phyloP scores from a whole-genome alignment of 2,113 vertebrate genomes.

The Peromyscus polionotus region DNA sequence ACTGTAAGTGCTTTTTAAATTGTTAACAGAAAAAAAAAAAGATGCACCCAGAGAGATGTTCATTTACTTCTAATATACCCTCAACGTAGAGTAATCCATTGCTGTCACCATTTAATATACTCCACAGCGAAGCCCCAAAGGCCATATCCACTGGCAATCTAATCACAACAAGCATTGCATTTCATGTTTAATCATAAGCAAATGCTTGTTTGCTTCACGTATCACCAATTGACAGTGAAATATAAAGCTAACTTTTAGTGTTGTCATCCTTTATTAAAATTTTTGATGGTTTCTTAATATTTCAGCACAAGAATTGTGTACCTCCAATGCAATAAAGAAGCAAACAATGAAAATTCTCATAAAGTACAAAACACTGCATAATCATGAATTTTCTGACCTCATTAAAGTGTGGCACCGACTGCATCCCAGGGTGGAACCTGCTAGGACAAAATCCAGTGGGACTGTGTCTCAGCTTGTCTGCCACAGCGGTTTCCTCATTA shows the following conservation, averaged over 20 bases:
- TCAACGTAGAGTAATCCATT: not conserved
- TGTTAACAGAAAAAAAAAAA: slow-evolving; percentile 1
- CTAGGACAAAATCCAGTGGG: not conserved
- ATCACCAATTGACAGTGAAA: slow-evolving; percentile 13
- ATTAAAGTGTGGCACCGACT: not conserved
- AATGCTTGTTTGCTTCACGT: slow-evolving; percentile 15
- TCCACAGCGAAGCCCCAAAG: not conserved
- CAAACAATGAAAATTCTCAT: slow-evolving; percentile 23
- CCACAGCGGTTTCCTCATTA: not conserved
- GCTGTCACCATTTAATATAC: not conserved
- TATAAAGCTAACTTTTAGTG: slow-evolving; percentile 41
- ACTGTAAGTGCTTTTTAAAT: not conserved
- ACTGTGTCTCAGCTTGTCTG: not conserved
- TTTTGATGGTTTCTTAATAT: slow-evolving; percentile 38
- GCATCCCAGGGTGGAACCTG: not conserved
- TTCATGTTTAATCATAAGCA: slow-evolving; percentile 44
- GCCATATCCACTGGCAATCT: not conserved
- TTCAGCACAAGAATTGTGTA: slow-evolving; percentile 24
- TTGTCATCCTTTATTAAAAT: slow-evolving; percentile 28
- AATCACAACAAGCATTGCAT: not conserved
- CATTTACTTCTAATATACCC: slow-evolving; percentile 4
- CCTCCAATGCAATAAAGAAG: not conserved
- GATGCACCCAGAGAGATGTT: not conserved
- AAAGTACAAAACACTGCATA: not conserved
- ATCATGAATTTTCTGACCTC: not conserved